Conservation (phyloP, 1,140 invertebrate species). For the Lineus longissimus region DNA sequence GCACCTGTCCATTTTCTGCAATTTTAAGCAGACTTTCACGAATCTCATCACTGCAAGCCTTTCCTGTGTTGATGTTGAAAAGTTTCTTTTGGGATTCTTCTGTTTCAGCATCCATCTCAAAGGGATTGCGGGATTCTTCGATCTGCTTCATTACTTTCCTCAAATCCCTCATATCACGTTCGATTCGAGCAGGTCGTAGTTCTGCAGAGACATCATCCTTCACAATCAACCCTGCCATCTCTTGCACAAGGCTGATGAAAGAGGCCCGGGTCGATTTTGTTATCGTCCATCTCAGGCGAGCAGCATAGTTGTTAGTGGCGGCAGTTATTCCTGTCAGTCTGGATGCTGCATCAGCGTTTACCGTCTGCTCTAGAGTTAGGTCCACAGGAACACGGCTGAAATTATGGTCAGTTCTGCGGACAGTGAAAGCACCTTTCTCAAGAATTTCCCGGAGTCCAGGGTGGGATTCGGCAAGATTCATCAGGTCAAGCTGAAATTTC, state of each 20-base stretch:
- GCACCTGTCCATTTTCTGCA: conserved; percentile 9
- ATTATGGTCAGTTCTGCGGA: conserved; percentile 15
- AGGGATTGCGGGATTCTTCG: conserved; percentile 1
- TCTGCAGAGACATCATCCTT: not conserved
- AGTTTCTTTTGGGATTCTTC: not conserved
- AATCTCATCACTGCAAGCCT: not conserved
- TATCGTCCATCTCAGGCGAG: conserved; percentile 20
- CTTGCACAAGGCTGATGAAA: not conserved
- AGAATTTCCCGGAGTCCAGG: conserved; percentile 11
- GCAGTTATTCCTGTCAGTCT: conserved; percentile 18
- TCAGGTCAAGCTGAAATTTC: conserved; percentile 13
- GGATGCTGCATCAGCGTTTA: conserved; percentile 24
- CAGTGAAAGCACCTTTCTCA: conserved; percentile 16
- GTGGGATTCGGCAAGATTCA: conserved; percentile 14
- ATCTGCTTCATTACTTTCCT: not conserved
- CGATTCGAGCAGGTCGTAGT: not conserved
- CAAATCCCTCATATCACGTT: not conserved
- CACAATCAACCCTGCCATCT: not conserved
- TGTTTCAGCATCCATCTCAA: not conserved
- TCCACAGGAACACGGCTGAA: conserved; percentile 20
- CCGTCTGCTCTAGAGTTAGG: conserved; percentile 23
- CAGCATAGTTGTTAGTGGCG: not conserved
- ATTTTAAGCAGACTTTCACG: not conserved
- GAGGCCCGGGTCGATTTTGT: conserved; percentile 11
- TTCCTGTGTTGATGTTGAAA: conserved; percentile 7